Conservation (phyloP, 2,113 vertebrate genomes). For the Gobiocypris rarus region DNA sequence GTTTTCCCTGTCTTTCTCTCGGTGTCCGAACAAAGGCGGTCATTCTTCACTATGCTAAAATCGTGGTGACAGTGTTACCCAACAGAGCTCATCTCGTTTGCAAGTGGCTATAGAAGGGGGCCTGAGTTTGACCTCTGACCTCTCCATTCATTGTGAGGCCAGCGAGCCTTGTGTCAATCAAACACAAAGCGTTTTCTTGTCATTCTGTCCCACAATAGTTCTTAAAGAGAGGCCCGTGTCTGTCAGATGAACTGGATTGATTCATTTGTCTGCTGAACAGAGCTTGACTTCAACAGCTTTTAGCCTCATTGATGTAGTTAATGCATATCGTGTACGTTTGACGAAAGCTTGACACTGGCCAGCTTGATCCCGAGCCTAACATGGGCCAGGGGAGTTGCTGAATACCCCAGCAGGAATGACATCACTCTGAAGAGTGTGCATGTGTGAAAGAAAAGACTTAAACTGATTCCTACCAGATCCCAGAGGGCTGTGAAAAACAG, state of each 20-base stretch:
- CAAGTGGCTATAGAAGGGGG: constrained; percentile 57
- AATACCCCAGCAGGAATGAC: constrained; percentile 54
- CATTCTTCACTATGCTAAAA: constrained; percentile 52
- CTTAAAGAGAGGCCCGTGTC: constrained; percentile 45
- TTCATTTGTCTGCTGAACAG: constrained; percentile 39
- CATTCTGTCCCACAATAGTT: constrained; percentile 35
- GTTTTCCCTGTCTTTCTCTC: constrained; percentile 28
- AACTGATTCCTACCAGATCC: constrained; percentile 52
- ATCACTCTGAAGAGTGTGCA: constrained; percentile 47
- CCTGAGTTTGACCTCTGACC: constrained; percentile 53
- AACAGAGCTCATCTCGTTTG: constrained; percentile 52
- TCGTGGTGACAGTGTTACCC: constrained; percentile 40
- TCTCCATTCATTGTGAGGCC: constrained; percentile 54
- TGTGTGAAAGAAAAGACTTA: constrained; percentile 43
- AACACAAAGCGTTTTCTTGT: constrained; percentile 45
- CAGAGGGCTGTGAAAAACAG: constrained; percentile 42
- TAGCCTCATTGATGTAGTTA: constrained; percentile 54
- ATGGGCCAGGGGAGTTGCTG: constrained; percentile 43
- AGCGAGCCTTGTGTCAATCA: constrained; percentile 52
- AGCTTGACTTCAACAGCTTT: constrained; percentile 49
- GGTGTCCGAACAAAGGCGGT: constrained; percentile 51
- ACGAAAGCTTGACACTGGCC: constrained; percentile 48
- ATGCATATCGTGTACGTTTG: constrained; percentile 49
- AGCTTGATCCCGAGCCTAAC: constrained; percentile 29
- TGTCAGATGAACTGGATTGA: constrained; percentile 52